Conservation (phyloP, 1,140 invertebrate species). For the Zaprionus capensis region DNA sequence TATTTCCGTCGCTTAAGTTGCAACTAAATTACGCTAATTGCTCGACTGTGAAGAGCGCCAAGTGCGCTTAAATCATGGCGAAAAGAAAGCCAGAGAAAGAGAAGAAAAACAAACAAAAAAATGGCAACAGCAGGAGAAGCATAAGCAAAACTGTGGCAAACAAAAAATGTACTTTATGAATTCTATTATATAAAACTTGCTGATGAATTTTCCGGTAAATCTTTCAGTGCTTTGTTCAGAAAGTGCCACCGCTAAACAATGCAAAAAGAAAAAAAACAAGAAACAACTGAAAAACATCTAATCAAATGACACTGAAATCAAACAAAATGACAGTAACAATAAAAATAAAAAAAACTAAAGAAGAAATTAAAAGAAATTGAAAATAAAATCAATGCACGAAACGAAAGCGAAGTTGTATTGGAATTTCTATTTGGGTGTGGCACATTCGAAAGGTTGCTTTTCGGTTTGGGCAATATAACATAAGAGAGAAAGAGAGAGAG, state of each 20-base stretch:
- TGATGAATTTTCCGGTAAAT: constrained; percentile 65
- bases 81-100: constrained; percentile 50
- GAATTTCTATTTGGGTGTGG: constrained; percentile 58
- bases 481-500: not conserved
- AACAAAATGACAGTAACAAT: constrained; percentile 41
- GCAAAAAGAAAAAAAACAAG: constrained; percentile 13
- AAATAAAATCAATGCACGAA: constrained; percentile 61
- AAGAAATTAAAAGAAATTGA: constrained; percentile 71
- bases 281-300: constrained; percentile 14
- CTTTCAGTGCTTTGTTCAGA: constrained; percentile 61
- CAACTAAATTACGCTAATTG: constrained; percentile 82
- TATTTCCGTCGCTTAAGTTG: constrained; percentile 76
- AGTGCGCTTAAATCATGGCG: constrained; percentile 46
- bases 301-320: constrained; percentile 53
- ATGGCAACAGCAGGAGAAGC: constrained; percentile 29
- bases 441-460: constrained; percentile 3
- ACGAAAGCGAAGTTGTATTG: constrained; percentile 58
- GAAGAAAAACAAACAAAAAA: constrained; percentile 18
- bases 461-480: not conserved
- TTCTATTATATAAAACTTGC: constrained; percentile 57
- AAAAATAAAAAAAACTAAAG: constrained; percentile 29
- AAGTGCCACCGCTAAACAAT: constrained; percentile 39
- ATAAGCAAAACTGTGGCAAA: constrained; percentile 18
- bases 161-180: constrained; percentile 36
- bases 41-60: constrained; percentile 44